Conservation (phyloP, 2,797 vertebrate species). For the Pseudomugil gertrudae region DNA sequence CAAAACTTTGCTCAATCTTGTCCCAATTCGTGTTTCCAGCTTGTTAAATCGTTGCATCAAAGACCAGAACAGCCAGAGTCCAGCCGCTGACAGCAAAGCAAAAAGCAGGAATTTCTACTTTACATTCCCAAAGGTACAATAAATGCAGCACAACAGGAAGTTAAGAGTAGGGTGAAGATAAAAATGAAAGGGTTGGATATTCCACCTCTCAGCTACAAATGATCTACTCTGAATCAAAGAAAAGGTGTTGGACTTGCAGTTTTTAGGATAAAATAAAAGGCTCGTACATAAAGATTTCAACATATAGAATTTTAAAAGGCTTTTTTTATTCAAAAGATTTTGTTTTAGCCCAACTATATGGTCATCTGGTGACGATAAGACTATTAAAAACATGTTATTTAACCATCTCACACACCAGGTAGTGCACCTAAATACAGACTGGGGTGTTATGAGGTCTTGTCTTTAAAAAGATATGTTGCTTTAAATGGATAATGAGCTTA, state of each 20-base stretch:
- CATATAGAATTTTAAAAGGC: background rate
- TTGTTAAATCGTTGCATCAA: background rate
- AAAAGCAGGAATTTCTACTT: background rate
- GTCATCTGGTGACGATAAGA: background rate
- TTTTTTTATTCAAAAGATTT: background rate
- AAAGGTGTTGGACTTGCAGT: background rate
- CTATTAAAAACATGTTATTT: background rate
- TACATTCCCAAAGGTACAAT: background rate
- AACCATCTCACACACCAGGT: background rate
- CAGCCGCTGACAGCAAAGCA: background rate
- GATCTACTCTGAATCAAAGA: background rate
- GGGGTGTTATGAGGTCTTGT: background rate
- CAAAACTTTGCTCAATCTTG: background rate
- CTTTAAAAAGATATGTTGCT: background rate
- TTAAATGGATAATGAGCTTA: conserved; percentile 18
- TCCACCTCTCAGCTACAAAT: background rate
- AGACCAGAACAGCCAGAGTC: background rate
- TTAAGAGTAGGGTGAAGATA: background rate
- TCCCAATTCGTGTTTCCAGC: background rate
- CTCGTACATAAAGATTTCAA: background rate
- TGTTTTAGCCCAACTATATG: background rate
- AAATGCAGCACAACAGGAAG: background rate
- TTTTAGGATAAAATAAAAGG: background rate
- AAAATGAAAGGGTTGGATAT: background rate
- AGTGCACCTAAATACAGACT: background rate